Evolutionary conservation across 2,113 vertebrate genomes (phyloP), one percentile per base, ranked within the genome.

Genomic region (Addax nasomaculatus): DNA sequence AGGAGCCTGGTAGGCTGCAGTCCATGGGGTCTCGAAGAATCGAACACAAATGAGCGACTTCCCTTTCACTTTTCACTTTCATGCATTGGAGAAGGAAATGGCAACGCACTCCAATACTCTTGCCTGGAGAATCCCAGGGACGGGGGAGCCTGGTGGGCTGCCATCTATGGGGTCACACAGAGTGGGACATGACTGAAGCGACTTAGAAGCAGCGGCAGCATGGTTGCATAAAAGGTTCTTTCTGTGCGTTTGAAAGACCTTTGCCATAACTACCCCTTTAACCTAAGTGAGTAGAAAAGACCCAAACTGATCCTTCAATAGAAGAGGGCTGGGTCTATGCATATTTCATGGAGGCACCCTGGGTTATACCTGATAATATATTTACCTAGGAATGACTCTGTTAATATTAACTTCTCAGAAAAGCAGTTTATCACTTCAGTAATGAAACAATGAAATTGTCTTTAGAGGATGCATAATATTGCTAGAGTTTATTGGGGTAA

Each of bases 341-440:
- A 4, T 16, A 16, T 29, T 45, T 70, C 19, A 2, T 1, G 13
- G 55, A 49, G 21, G 30, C 23, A 14, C 73, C 45, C 96, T 64
- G 23, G 30, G 19, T 83, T 89, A 53, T 12, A 90, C 25, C 25
- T 49, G 47, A 89, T 85, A 87, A 17, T 36, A 47, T 78, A 62
- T 95, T 95, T 92, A 55, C 62, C 89, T 49, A 33, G 47, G 80
- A 96, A 88, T 45, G 84, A 86, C 88, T 76, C 70, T 1, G 5
- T 93, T 92, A 95, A 89, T 96, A 95, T 78, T 47, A 73, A 45
- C 87, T 76, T 94, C 85, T 96, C 91, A 23, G 78, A 73, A 88
- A 60, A 84, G 16, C 1, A 2, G 47, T 15, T 53, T 16, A 62
- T 93, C 90, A 53, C 95, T 92, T 98, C 94, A 39, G 19, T 91